These are phyloP conservation scores for Centropristis striata DNA, from an alignment of 2,113 vertebrate genomes.

Conservation along the genomic window DNA sequence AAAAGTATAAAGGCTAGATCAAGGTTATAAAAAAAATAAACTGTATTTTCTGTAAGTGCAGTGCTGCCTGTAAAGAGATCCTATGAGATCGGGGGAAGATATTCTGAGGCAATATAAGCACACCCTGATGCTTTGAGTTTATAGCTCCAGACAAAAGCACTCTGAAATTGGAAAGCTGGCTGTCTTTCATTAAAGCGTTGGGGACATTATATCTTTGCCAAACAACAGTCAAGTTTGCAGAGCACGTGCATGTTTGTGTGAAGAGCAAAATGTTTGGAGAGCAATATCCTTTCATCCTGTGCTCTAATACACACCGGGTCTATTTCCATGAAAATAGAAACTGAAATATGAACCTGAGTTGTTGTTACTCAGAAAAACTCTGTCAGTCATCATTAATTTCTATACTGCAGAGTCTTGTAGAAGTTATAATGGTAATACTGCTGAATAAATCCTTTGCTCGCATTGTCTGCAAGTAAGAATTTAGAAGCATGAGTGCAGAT, in stretches of 20 bases:
- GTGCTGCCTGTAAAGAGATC: not conserved
- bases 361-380: slow-evolving; percentile 32
- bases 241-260: slow-evolving; percentile 4
- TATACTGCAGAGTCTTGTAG: slow-evolving; percentile 16
- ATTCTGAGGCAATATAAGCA: not conserved
- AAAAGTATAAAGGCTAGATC: not conserved
- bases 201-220: slow-evolving; percentile 5
- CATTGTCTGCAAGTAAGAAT: slow-evolving; percentile 40
- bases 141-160: not conserved
- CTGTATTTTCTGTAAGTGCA: not conserved
- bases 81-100: not conserved
- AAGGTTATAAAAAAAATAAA: not conserved
- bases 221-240: slow-evolving; percentile 11
- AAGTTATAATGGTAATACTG: slow-evolving; percentile 22
- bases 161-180: not conserved
- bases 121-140: not conserved
- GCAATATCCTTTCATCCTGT: slow-evolving; percentile 14
- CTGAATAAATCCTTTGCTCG: slow-evolving; percentile 42
- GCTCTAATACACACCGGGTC: not conserved
- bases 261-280: slow-evolving; percentile 17
- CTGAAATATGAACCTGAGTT: slow-evolving; percentile 28
- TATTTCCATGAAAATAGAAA: slow-evolving; percentile 45
- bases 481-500: slow-evolving; percentile 39
- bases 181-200: slow-evolving; percentile 4
- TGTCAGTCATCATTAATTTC: slow-evolving; percentile 47